phyloP scores from a whole-genome alignment of 2,888 invertebrate species.

The Laspeyria flexula region DNA sequence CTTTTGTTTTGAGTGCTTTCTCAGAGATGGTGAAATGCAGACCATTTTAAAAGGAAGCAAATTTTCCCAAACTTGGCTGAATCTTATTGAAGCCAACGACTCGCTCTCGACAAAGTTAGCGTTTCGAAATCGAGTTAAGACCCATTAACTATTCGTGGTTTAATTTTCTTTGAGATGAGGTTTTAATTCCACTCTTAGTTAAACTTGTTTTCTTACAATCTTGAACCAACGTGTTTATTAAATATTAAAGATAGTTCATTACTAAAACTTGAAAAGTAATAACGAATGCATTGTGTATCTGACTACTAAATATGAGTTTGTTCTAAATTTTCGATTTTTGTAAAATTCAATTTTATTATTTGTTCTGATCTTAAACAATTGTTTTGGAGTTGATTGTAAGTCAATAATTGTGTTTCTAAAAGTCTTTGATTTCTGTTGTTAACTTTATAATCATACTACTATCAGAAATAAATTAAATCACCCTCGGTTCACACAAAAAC shows the following conservation, averaged over 20 bases:
- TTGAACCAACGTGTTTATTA: constrained; percentile 55
- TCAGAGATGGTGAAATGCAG: constrained; percentile 56
- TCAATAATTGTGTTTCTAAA: no score
- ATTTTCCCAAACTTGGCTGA: constrained; percentile 71
- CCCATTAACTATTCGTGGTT: constrained; percentile 80
- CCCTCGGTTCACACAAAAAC: no score
- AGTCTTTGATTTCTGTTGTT: no score
- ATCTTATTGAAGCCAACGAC: constrained; percentile 76
- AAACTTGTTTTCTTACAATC: constrained; percentile 54
- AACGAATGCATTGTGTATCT: no score
- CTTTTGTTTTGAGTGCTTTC: constrained; percentile 53
- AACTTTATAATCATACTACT: no score
- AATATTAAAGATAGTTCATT: constrained; percentile 53
- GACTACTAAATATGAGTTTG: no score
- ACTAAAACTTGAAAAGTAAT: no score
- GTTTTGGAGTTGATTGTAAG: no score
- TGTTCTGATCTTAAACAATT: no score
- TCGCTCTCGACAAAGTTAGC: constrained; percentile 74
- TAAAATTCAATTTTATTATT: no score
- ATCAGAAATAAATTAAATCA: no score
- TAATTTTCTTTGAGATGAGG: constrained; percentile 75
- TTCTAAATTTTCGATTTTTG: no score
- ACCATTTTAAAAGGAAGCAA: constrained; percentile 67
- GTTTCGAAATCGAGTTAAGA: constrained; percentile 79
- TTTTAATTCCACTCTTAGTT: constrained; percentile 71